phyloP scores from a whole-genome alignment of 1,140 invertebrate genomes.

The Ectropis grisescens region DNA sequence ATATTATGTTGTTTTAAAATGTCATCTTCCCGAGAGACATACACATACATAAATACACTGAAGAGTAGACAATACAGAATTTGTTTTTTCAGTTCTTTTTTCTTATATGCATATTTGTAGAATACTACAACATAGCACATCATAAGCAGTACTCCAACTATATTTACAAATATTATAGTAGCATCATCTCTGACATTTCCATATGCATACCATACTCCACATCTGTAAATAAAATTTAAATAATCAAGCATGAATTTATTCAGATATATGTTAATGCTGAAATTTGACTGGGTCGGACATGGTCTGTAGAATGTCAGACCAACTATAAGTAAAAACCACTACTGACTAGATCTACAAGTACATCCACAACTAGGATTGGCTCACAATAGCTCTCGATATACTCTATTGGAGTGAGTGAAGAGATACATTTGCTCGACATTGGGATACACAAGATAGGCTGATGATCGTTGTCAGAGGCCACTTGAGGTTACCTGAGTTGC shows the following conservation, averaged over 20 bases:
- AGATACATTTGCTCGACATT: no score
- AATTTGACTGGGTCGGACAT: no score
- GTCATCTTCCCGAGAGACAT: slow-evolving; percentile 53
- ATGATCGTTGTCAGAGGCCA: no score
- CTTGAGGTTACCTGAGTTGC: no score
- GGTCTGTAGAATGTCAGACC: no score
- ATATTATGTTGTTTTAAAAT: slow-evolving; percentile 26
- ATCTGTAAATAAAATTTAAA: slow-evolving; percentile 56
- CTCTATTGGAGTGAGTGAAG: no score
- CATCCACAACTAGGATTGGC: no score
- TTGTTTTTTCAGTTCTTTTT: slow-evolving; percentile 64
- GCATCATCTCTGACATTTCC: slow-evolving; percentile 76
- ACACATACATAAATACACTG: slow-evolving; percentile 52
- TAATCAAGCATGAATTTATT: background rate
- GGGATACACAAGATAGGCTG: no score
- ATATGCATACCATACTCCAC: slow-evolving; percentile 79
- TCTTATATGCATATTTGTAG: slow-evolving; percentile 74
- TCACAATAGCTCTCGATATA: no score
- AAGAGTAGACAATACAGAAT: slow-evolving; percentile 44
- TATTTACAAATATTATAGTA: slow-evolving; percentile 78
- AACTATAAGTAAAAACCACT: no score
- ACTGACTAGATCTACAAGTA: no score
- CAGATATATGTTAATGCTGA: no score
- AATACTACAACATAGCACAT: slow-evolving; percentile 75
- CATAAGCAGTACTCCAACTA: slow-evolving; percentile 77